phyloP scores from a whole-genome alignment of 2,888 invertebrate species.

The Ommatoiulus sabulosus region DNA sequence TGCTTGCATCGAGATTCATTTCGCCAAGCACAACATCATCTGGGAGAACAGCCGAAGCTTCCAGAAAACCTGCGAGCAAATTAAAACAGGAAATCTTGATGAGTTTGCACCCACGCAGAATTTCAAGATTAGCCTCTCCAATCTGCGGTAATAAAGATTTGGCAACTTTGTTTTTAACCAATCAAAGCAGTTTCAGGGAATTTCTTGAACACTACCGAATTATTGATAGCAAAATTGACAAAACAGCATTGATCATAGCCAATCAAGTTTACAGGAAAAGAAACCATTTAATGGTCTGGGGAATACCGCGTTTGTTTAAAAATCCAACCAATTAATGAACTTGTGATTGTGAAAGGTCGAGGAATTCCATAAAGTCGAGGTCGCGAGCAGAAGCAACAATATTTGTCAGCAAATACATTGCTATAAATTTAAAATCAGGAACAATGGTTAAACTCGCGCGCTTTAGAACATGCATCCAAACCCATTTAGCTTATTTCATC shows the following conservation, averaged over 20 bases:
- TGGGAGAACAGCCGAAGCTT: not conserved
- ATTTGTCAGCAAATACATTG: too few relatives aligned
- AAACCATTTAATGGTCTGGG: too few relatives aligned
- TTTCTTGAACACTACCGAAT: not conserved
- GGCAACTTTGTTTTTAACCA: not conserved
- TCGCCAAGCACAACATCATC: slow-evolving; percentile 13
- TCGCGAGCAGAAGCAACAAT: too few relatives aligned
- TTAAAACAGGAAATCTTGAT: slow-evolving; percentile 38
- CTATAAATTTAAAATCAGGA: too few relatives aligned
- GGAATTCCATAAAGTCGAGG: not conserved
- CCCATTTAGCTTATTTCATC: too few relatives aligned
- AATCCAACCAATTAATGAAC: not conserved
- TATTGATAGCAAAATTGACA: not conserved
- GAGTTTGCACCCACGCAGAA: not conserved
- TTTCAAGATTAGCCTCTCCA: not conserved
- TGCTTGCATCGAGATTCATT: slow-evolving; percentile 35
- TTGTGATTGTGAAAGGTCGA: not conserved
- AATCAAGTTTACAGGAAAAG: too few relatives aligned
- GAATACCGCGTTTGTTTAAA: too few relatives aligned
- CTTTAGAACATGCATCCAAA: too few relatives aligned
- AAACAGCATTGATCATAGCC: too few relatives aligned
- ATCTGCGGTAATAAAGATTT: not conserved
- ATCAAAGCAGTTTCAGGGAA: not conserved
- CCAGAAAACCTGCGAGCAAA: slow-evolving; percentile 43
- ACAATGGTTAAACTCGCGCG: too few relatives aligned